Base-by-base conservation (phyloP, 2,888 invertebrate species). In the Phalera bucephala region DNA sequence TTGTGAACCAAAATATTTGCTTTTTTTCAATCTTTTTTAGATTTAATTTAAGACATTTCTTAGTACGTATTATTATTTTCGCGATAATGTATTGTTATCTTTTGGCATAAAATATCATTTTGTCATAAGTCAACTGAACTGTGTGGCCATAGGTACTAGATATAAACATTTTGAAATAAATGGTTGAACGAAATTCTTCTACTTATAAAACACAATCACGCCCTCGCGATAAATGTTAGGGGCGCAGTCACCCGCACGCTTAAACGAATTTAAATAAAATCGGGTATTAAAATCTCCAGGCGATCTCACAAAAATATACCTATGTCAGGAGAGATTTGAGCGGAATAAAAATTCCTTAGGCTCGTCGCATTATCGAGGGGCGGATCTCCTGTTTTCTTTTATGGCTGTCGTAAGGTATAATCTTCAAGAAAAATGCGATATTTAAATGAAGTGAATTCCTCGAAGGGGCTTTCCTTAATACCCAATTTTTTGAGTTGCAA, bases 361-460 rank as follows among this genome's bases (percentile, higher is more conserved):
- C 81, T 77, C 84, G 82, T 81, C 86, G 85, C 82, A 82, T 87
- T 88, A 88, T 85, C 84, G 80, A 80, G 80, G 86, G 87, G 84
- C 74, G 80, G 78, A 70, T 61, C 78, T 80, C 71, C 86, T 88
- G 87, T 88, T 87, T 89, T 87, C 86, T 85, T 90, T 90, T 89
- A 90, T 88, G 79, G 87, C 85, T 86, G 87, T 86, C 88, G 86
- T 87, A 83, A 85, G 82, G 85, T 87, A 90, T 90, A 90, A 90
- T 90, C 90, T 89, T 87, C 79, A 79, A 82, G 86, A 90, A 90
- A 89, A 90, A 90, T 88, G 88, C 82, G 83, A 89, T 90, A 88
- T 88, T 90, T 87, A 89, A 89, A 89, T 89, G 86, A 89, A 85
- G 84, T 71, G 72, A 86, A 89, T 89, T 89, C 88, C 76, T 70